Conservation (phyloP, 1,140 invertebrate genomes). For the Nephotettix cincticeps region DNA sequence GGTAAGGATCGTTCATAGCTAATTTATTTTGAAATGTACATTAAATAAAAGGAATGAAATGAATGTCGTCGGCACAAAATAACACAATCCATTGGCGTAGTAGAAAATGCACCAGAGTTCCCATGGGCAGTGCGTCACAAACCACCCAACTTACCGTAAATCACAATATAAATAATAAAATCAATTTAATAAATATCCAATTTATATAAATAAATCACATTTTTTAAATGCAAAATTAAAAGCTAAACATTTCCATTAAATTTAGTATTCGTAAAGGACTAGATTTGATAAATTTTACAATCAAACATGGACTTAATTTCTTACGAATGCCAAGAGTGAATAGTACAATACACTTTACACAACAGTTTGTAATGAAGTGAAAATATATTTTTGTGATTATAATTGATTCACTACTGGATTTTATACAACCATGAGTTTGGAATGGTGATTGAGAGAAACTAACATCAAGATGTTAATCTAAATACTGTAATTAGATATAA, state of each 20-base stretch:
- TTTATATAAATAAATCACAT: constrained; percentile 15
- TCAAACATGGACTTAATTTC: background rate
- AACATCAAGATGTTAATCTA: no score
- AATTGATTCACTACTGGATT: no score
- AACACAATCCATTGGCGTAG: no score
- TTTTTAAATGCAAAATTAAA: constrained; percentile 12
- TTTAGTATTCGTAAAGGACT: constrained; percentile 3
- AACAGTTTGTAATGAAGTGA: no score
- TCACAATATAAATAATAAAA: background rate
- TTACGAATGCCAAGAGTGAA: background rate
- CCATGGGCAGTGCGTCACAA: background rate
- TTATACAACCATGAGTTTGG: no score
- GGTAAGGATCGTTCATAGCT: no score
- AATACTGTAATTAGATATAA: background rate
- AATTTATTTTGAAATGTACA: no score
- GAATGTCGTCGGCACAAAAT: no score
- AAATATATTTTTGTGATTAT: no score
- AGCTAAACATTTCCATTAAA: background rate
- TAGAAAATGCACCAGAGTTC: background rate
- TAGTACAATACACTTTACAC: constrained; percentile 20
- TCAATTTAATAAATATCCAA: background rate
- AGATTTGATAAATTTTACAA: constrained; percentile 11
- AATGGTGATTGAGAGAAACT: no score
- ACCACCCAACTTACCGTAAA: background rate
- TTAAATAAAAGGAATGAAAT: no score